Base-by-base conservation (phyloP, 2,113 vertebrate species). In the Acanthochromis polyacanthus region DNA sequence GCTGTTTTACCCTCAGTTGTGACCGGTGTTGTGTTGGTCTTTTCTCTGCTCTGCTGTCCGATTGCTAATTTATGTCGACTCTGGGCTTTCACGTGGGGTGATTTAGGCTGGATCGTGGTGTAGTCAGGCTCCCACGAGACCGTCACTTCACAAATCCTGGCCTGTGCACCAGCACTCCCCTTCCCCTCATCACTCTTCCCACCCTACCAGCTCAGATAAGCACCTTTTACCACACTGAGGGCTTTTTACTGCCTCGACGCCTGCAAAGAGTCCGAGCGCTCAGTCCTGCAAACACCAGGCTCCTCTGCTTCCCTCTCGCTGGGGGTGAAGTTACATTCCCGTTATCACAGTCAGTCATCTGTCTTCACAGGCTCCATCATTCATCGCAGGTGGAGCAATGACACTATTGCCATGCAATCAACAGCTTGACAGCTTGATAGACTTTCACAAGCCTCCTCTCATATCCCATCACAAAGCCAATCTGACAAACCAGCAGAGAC, bases 341-440 rank as follows among this genome's bases (percentile, higher is more conserved):
- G 3, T 74, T 70, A 59, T 78, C 76, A 22, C 73, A 59, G 64
- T 32, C 63, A 53, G 36, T 80, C 85, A 75, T 83, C 79, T 63
- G 76, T 78, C 82, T 71, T 62, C 67, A 51, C 61, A 45, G 28
- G 59, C 36, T 59, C 63, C 56, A 6, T 68, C 80, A 55, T 76
- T 83, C 75, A 75, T 90, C 87, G 74, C 38, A 38, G 60, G 32
- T 10, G 43, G 57, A 20, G 65, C 64, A 4, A 7, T 60, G 75
- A 69, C 59, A 66, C 73, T 59, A 65, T 61, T 53, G 73, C 70
- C 72, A 58, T 1, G 69, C 73, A 86, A 84, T 88, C 86, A 79
- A 58, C 57, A 19, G 46, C 3, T 10, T 84, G 77, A 85, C 76
- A 84, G 85, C 64, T 86, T 84, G 79, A 88, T 82, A 70, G 82